phyloP scores from a whole-genome alignment of 2,113 vertebrate species.

The Strix aluco region DNA sequence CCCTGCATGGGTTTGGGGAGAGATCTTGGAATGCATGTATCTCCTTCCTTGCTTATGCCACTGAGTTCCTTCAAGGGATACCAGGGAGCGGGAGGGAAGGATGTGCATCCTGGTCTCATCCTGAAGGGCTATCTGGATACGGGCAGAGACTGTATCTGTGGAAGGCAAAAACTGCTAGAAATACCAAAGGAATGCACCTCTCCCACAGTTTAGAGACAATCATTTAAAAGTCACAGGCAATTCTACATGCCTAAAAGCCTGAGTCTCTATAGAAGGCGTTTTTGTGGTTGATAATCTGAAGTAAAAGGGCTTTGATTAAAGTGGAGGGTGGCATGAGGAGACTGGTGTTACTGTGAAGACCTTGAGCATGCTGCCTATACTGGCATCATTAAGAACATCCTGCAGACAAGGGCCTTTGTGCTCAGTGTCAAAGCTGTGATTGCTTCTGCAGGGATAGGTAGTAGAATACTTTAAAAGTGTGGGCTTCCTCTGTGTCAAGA shows the following conservation, averaged over 20 bases:
- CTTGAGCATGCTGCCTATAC: background rate
- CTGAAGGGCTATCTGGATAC: background rate
- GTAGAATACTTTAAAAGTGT: background rate
- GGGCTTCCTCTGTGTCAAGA: background rate
- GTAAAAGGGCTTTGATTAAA: background rate
- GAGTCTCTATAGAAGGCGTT: background rate
- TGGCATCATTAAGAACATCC: background rate
- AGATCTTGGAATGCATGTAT: background rate
- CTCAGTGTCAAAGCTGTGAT: background rate
- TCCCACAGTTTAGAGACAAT: background rate
- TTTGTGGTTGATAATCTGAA: background rate
- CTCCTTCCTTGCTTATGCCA: background rate
- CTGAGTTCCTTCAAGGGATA: background rate
- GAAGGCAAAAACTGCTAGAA: background rate
- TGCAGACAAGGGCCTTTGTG: background rate
- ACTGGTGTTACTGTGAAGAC: background rate
- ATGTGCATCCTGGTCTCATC: background rate
- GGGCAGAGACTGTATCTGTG: background rate
- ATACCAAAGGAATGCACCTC: background rate
- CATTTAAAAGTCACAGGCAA: background rate
- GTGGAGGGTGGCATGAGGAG: background rate
- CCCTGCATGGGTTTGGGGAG: fast-evolving
- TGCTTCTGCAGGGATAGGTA: background rate
- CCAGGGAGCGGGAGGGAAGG: background rate
- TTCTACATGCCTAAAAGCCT: background rate